Evolutionary conservation across 2,797 vertebrate genomes (phyloP).

Genomic region (Menidia menidia): DNA sequence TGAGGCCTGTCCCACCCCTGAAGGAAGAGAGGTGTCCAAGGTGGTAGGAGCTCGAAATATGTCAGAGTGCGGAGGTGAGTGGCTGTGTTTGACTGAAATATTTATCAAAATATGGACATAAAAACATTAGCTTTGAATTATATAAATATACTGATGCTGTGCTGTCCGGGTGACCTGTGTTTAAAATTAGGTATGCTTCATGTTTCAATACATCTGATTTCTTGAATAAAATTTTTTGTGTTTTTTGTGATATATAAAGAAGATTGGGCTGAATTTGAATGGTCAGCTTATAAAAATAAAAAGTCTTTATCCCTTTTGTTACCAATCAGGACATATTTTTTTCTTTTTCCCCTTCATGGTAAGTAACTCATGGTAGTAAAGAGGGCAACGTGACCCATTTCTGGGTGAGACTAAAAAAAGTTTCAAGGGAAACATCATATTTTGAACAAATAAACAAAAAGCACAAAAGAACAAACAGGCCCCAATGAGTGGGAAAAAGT

Average conservation of each 20-base stretch:
- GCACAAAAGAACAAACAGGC: constrained; percentile 1
- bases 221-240: background rate
- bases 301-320: too few relatives aligned
- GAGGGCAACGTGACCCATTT: background rate
- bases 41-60: constrained; percentile 83
- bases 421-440: background rate
- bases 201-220: background rate
- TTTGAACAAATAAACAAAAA: constrained; percentile 24
- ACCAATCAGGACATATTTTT: too few relatives aligned
- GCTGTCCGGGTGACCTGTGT: background rate
- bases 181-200: background rate
- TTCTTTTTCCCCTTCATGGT: too few relatives aligned
- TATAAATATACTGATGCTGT: constrained; percentile 2
- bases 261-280: background rate
- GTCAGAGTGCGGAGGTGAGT: constrained; percentile 88
- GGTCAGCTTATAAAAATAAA: background rate
- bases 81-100: background rate
- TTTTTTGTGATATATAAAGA: background rate
- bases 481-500: constrained; percentile 13
- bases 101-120: background rate
- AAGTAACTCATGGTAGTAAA: background rate
- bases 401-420: background rate
- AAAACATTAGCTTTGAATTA: background rate
- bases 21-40: constrained; percentile 80
- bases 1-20: constrained; percentile 83